Evolutionary conservation across 1,140 invertebrate genomes (phyloP).

Genomic region (Cylas formicarius): DNA sequence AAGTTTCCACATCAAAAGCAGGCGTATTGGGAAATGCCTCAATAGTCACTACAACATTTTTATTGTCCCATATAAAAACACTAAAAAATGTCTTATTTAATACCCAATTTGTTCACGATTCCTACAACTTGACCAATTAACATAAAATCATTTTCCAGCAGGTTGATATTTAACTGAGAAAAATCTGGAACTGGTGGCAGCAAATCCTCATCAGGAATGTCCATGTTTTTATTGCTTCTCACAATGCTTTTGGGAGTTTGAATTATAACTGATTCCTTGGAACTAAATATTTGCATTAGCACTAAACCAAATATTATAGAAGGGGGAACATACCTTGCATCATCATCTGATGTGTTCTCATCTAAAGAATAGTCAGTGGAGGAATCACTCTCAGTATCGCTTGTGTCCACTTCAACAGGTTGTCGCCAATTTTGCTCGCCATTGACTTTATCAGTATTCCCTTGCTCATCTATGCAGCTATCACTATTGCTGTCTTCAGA

Average conservation of each 20-base stretch:
- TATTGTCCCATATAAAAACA: background rate
- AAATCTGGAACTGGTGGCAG: conserved; percentile 74
- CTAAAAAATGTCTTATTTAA: background rate
- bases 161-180: conserved; percentile 59
- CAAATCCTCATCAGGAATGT: conserved; percentile 7
- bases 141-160: conserved; percentile 65
- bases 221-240: conserved; percentile 8
- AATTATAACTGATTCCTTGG: conserved; percentile 7
- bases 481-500: conserved; percentile 12
- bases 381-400: conserved; percentile 20
- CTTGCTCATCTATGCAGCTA: conserved; percentile 9
- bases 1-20: conserved; percentile 73
- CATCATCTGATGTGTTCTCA: conserved; percentile 9
- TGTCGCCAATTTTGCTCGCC: background rate
- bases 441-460: conserved; percentile 2
- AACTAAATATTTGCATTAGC: conserved; percentile 1
- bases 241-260: conserved; percentile 9
- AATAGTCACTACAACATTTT: conserved; percentile 62
- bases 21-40: conserved; percentile 59
- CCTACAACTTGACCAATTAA: conserved; percentile 60
- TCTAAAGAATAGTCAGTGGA: conserved; percentile 1
- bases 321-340: conserved; percentile 9
- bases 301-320: conserved; percentile 8
- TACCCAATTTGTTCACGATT: conserved; percentile 65
- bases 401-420: conserved; percentile 8